Percentiles rank a stretch among this genome's conserved stretches.
Evolutionary conservation across 2,113 vertebrate genomes (phyloP).

Genomic region (Coptodon bakossiorum): DNA sequence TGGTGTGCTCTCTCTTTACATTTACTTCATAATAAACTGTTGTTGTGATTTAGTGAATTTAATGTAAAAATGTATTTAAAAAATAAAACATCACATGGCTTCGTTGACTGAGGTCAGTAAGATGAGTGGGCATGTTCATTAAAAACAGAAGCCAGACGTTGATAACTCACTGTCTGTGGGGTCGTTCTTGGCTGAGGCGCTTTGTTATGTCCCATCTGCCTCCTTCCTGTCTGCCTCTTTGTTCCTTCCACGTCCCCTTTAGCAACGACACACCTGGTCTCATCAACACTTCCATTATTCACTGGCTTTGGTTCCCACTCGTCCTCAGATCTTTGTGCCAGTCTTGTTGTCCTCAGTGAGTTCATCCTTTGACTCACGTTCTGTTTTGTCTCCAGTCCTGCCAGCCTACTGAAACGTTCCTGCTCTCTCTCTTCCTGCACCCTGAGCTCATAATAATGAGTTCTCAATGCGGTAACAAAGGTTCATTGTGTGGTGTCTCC

Average conservation of each 20-base stretch:
- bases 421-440: background rate
- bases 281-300: background rate
- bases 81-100: background rate
- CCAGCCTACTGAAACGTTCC: background rate
- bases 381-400: background rate
- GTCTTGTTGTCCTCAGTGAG: background rate
- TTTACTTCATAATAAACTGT: background rate
- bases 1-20: background rate
- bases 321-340: background rate
- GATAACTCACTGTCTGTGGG: background rate
- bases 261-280: background rate
- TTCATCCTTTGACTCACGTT: background rate
- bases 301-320: background rate
- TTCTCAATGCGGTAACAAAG: background rate
- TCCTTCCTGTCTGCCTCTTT: background rate
- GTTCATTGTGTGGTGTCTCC: background rate
- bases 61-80: rapidly evolving
- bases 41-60: background rate
- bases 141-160: background rate
- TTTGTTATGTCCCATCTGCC: background rate
- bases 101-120: background rate
- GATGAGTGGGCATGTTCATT: background rate
- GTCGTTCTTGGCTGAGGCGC: background rate
- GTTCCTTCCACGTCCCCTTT: background rate
- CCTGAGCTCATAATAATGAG: background rate